Evolutionary conservation across 2,113 vertebrate species (phyloP).

Genomic region (Sarotherodon lohbergeri): DNA sequence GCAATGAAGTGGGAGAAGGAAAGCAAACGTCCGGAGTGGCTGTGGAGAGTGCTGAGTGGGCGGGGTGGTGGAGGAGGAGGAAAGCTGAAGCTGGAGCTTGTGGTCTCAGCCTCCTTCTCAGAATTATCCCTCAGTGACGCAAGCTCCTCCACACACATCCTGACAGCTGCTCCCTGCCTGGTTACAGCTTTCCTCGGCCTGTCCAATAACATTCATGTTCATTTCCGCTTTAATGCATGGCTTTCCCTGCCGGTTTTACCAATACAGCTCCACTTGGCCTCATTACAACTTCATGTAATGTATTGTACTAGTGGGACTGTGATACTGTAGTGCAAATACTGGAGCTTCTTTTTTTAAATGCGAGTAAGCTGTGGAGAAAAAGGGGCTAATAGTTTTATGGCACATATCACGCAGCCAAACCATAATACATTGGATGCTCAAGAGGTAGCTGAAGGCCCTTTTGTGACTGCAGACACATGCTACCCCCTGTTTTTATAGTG

Average conservation of each 20-base stretch:
- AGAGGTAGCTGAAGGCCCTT: background rate
- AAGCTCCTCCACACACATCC: constrained; percentile 72
- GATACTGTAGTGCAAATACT: background rate
- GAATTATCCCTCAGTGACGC: constrained; percentile 73
- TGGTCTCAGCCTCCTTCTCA: constrained; percentile 63
- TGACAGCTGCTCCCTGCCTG: constrained; percentile 75
- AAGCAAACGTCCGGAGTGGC: constrained; percentile 48
- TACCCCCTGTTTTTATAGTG: background rate
- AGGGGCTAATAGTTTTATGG: background rate
- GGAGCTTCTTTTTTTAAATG: background rate
- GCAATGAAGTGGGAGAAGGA: constrained; percentile 32
- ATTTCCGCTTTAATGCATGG: constrained; percentile 60
- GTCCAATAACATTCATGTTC: constrained; percentile 63
- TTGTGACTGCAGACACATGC: background rate
- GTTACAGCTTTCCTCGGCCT: constrained; percentile 53
- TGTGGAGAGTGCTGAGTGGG: constrained; percentile 56
- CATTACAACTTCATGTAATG: constrained; percentile 24
- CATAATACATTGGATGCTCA: background rate
- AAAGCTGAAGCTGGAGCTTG: constrained; percentile 49
- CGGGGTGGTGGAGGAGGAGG: constrained; percentile 45
- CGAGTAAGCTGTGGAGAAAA: background rate
- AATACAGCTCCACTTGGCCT: constrained; percentile 23
- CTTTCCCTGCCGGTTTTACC: constrained; percentile 18
- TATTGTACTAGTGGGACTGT: constrained; percentile 2
- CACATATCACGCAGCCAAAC: background rate